Base-by-base conservation (phyloP, 2,797 vertebrate genomes). In the Phalloptychus januarius region DNA sequence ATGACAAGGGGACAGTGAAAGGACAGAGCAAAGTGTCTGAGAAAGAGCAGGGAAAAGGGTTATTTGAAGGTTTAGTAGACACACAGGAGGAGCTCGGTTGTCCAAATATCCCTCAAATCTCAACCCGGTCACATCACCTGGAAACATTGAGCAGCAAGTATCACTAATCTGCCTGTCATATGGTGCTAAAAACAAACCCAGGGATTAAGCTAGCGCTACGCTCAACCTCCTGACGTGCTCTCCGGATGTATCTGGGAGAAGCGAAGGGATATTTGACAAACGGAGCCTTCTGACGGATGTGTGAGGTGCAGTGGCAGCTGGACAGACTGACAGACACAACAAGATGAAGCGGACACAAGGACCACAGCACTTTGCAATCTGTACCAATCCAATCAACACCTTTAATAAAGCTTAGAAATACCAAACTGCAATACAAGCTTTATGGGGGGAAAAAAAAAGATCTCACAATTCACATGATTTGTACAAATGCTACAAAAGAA, bases 301-400 rank as follows among this genome's bases (percentile, higher is more conserved):
- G 93, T 95, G 93, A 92, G 94, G 95, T 95, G 96, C 96, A 96
- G 96, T 94, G 96, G 96, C 94, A 84, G 94, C 94, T 96, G 96
- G 96, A 96, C 91, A 86, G 92, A 95, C 96, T 23, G 91, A 94
- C 89, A 1, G 91, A 93, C 91, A 93, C 91, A 91, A 93, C 94
- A 93, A 87, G 96, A 97, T 97, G 97, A 96, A 97, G 97, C 97
- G 97, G 97, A 99, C 97, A 99, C 97, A 98, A 97, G 96, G 98
- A 97, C 96, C 96, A 98, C 96, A 97, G 97, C 91, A 94, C 94
- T 96, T 96, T 71, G 83, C 91, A 93, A 94, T 95, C 91, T 92
- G 92, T 94, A 93, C 94, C 97, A 97, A 96, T 97, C 97, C 98
- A 96, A 96, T 97, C 92, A 94, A 93, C 96, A 97, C 95, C 95